Evolutionary conservation across 2,888 invertebrate species (phyloP), one percentile per base, ranked within the genome.

Genomic region (Meliscaeva auricollis): DNA sequence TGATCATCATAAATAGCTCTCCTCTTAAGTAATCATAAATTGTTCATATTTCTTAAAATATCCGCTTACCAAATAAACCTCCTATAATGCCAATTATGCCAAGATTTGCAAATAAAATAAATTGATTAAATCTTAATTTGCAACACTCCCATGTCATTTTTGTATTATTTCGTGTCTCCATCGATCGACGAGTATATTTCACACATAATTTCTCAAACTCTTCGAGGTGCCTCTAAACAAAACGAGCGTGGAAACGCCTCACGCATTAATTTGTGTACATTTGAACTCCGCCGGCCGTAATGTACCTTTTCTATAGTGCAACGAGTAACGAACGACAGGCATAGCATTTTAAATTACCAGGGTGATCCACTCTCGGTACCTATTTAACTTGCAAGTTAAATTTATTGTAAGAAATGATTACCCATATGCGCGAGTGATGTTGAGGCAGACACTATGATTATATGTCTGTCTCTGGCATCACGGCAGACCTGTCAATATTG

Each of bases 401-500:
- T 64, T 54, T 52, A 52, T 52, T 66, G 66, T 70, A 30, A 52
- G 68, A 69, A 76, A 58, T 79, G 32, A 58, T 58, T 70, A 75
- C 50, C 68, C 46, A 73, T 8, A 9, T 5, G 11, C 11, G 8
- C 38, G 68, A 66, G 50, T 20, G 46, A n/a, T 30, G 35, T 8
- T 2, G 11, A 13, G 9, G 22, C 13, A 79, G 69, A 80, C 70
- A 80, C 84, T 80, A 35, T 80, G 58, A 84, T 80, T 84, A 84
- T 60, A 68, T 60, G 50, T 70, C 58, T 75, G 62, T 60, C 11
- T 30, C 60, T 52, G 60, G 60, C 84, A 75, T 72, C 84, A 84
- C 75, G 84, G 66, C 75, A 60, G 66, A 80, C 84, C 84, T 84
- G 84, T 84, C 84, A 84, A 72, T 68, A 84, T 84, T 84, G 84